Base-by-base conservation (phyloP, 2,888 invertebrate genomes). In the Romanomermis culicivorax region DNA sequence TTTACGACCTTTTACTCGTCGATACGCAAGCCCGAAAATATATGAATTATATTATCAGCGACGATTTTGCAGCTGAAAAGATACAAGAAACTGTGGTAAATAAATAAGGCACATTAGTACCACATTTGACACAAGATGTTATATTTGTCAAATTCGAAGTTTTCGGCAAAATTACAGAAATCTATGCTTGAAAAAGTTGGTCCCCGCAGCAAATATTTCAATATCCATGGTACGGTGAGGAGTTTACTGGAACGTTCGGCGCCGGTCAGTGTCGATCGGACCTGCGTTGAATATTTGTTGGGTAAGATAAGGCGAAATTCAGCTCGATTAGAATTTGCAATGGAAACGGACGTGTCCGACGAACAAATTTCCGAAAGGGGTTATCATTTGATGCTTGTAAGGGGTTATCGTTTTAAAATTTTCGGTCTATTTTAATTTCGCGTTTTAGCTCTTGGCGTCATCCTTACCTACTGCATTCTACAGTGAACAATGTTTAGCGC, bases 181-280 rank as follows among this genome's bases (percentile, higher is more conserved):
- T 78, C 78, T 58, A 81, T 89, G 11, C 74, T 93, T 54, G 88
- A 89, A 71, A 89, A 88, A 70, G 76, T 93, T 2, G 93, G 91
- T 0, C 82, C 85, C 64, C 88, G 88, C 0, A 82, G 87, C 2
- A 88, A 88, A 82, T 87, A 88, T 1, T 89, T 91, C 72, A 73
- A 87, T 36, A 86, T 91, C 70, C 91, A 91, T 74, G 88, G 87
- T 69, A 88, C 87, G 1, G 84, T 93, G 43, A 93, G 93, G 74
- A 86, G 86, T 80, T 71, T 95, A 50, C 73, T 95, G 56, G 93
- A 93, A 71, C 77, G 93, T 56, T 83, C 89, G 17, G 89, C 89
- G 59, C 89, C 88, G 0, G 88, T 95, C 2, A 86, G 93, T 83
- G 83, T 95, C 14, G 95, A 95, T 69, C 81, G 81, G 64, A 82